phyloP scores from a whole-genome alignment of 2,113 vertebrate species.

The Mustelus asterias region DNA sequence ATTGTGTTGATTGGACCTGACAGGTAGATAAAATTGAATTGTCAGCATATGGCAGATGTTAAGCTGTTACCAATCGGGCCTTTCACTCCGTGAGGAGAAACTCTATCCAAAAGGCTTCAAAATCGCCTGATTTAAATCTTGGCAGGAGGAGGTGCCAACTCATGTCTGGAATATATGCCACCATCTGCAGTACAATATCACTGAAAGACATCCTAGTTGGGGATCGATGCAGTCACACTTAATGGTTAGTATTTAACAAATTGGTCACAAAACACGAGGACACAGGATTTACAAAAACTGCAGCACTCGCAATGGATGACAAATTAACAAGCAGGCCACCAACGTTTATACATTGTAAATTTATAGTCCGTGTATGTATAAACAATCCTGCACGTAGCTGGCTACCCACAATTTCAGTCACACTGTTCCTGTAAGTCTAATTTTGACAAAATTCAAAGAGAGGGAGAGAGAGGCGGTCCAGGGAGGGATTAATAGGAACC shows the following conservation, averaged over 20 bases:
- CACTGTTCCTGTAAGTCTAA: not conserved
- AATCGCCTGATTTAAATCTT: not conserved
- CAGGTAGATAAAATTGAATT: conserved; percentile 14
- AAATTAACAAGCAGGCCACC: not conserved
- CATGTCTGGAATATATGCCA: not conserved
- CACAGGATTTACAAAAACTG: not conserved
- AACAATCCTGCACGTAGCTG: not conserved
- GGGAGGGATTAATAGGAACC: not conserved
- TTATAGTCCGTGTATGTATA: not conserved
- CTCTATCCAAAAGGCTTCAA: conserved; percentile 10
- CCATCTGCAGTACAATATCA: conserved; percentile 6
- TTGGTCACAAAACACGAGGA: not conserved
- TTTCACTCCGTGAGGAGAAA: not conserved
- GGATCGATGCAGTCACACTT: not conserved
- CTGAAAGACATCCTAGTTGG: not conserved
- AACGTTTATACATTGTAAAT: not conserved
- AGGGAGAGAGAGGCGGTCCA: not conserved
- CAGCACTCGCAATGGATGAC: not conserved
- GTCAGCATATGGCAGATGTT: conserved; percentile 9
- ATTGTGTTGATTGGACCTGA: conserved; percentile 6
- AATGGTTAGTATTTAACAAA: not conserved
- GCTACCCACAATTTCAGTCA: not conserved
- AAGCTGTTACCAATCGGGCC: conserved; percentile 5
- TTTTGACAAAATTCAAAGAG: not conserved
- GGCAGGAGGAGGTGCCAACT: not conserved